phyloP scores from a whole-genome alignment of 2,113 vertebrate genomes.

The Cyanoramphus novaezelandiae region DNA sequence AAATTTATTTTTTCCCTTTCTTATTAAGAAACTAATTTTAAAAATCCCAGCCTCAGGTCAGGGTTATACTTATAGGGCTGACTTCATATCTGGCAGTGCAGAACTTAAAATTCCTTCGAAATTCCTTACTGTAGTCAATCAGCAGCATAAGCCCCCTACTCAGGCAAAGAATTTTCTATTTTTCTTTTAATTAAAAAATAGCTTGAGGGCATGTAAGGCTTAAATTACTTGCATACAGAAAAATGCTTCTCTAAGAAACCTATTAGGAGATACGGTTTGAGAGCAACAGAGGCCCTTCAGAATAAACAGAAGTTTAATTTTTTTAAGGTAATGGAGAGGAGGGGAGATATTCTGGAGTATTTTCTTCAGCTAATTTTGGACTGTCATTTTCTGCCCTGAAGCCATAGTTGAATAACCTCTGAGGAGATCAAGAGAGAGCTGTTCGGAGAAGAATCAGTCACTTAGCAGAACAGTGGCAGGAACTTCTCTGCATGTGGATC shows the following conservation, averaged over 20 bases:
- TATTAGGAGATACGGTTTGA: constrained; percentile 38
- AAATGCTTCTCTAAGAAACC: constrained; percentile 47
- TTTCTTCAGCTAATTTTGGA: constrained; percentile 10
- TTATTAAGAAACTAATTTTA: constrained; percentile 37
- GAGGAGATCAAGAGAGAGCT: not conserved
- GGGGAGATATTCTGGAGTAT: not conserved
- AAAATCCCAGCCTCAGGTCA: constrained; percentile 41
- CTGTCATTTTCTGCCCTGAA: not conserved
- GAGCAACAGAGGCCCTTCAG: constrained; percentile 39
- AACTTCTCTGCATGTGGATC: not conserved
- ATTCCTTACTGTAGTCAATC: constrained; percentile 22
- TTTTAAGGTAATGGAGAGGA: not conserved
- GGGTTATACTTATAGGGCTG: constrained; percentile 24
- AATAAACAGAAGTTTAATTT: constrained; percentile 39
- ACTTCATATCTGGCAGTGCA: not conserved
- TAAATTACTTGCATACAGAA: constrained; percentile 15
- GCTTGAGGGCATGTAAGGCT: not conserved
- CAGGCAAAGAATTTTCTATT: not conserved
- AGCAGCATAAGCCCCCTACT: not conserved
- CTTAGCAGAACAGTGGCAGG: not conserved
- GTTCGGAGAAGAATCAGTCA: not conserved
- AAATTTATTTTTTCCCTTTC: constrained; percentile 38
- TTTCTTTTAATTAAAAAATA: constrained; percentile 59
- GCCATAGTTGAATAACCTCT: not conserved
- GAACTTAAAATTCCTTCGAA: constrained; percentile 26